Conservation (phyloP, 2,113 vertebrate species). For the Ammodramus savannarum region DNA sequence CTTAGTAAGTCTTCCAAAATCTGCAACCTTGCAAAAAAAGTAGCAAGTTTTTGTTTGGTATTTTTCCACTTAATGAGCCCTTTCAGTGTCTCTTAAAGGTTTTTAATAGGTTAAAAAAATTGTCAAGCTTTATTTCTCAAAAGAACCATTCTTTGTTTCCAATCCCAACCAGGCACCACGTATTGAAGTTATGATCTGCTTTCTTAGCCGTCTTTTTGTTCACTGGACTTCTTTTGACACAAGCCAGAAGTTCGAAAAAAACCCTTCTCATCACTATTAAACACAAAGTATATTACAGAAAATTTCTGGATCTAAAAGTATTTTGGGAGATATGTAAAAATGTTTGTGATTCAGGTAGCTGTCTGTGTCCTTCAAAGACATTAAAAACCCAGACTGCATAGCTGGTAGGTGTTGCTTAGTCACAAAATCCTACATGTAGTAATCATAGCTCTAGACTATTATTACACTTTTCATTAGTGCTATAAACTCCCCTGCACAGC, state of each 20-base stretch:
- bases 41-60: neutral
- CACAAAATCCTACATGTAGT: neutral
- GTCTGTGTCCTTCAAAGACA: constrained; percentile 14
- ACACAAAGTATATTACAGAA: neutral
- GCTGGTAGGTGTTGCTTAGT: constrained; percentile 45
- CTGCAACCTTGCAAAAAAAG: neutral
- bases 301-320: neutral
- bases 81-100: neutral
- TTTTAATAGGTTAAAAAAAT: neutral
- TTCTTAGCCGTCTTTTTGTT: neutral
- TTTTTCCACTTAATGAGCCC: neutral
- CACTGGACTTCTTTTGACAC: neutral
- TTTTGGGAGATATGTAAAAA: neutral
- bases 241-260: neutral
- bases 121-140: neutral
- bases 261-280: neutral
- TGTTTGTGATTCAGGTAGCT: constrained; percentile 46
- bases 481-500: neutral
- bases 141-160: neutral
- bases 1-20: neutral
- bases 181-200: neutral
- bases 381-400: constrained; percentile 7
- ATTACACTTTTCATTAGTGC: constrained; percentile 23
- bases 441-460: constrained; percentile 24
- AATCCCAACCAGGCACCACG: neutral